phyloP scores from a whole-genome alignment of 2,797 vertebrate species.

The Pantherophis alleghaniensis region DNA sequence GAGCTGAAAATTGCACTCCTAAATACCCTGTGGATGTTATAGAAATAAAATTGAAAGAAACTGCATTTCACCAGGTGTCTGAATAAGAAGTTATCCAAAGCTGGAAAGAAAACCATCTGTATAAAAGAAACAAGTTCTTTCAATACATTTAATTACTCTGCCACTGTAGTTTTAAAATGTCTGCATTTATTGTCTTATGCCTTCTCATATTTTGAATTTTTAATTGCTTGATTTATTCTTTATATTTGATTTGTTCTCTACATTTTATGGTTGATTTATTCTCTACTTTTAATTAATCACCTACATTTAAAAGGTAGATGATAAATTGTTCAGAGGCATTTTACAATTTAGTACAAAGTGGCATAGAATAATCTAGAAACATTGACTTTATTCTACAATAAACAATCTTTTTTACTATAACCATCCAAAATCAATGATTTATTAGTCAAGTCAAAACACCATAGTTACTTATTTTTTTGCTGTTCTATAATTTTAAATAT shows the following conservation, averaged over 20 bases:
- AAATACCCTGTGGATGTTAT: neutral
- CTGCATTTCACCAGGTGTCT: neutral
- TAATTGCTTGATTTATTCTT: neutral
- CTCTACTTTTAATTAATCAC: neutral
- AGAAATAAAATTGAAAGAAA: neutral
- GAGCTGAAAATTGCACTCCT: neutral
- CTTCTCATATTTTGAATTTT: neutral
- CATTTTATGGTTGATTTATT: neutral
- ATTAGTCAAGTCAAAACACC: neutral
- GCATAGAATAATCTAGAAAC: neutral
- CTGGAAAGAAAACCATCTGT: neutral
- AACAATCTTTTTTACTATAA: neutral
- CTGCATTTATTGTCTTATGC: neutral
- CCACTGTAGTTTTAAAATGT: neutral
- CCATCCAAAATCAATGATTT: neutral
- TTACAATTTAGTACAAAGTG: neutral
- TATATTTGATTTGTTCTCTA: neutral
- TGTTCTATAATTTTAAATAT: neutral
- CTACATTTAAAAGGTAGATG: neutral
- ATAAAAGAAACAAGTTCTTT: neutral
- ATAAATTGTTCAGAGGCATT: neutral
- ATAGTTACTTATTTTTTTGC: neutral
- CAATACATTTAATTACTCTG: neutral
- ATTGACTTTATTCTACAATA: neutral
- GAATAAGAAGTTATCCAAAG: neutral